Evolutionary conservation across 2,113 vertebrate genomes (phyloP), one percentile per base, ranked within the genome.

Genomic region (Chaetura pelagica): DNA sequence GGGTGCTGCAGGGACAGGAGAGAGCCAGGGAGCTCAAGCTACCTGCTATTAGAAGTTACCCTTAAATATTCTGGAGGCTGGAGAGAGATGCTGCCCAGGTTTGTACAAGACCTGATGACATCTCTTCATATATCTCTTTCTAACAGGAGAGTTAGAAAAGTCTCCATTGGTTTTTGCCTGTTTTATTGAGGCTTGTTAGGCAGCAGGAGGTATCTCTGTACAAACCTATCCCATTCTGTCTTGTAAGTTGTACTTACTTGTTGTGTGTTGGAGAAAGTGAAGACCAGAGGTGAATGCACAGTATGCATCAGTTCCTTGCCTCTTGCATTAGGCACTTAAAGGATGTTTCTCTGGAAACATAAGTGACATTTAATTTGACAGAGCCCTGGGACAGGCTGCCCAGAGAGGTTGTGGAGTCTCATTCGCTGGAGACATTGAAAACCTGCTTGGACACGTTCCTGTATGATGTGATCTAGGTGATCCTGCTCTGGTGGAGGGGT

Each of bases 281-380:
- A 58, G 21, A 68, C 29, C 46, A 26, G 71, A 63, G n/a, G 49
- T 57, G 59, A 35, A 91, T 44, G 30, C 7, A 5, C 35, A 12
- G 59, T 0, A 1, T 0, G 2, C 32, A 0, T 2, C 15, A 10
- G 16, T 66, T 83, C 49, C 35, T 57, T 57, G 35, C 14, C 35
- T 51, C 18, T 75, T 61, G 32, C 7, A 1, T 86, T 79, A 52
- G 34, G 48, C 29, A 6, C 29, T 79, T 42, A 21, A 4, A 34
- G 80, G 44, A 24, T 68, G 29, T 61, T 86, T 79, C 52, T 82
- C 29, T 57, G 57, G 40, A 35, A 62, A 54, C 9, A 2, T 20
- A 38, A 66, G 35, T 71, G 69, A 55, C 9, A 17, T 44, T 57
- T 74, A 78, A 51, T 69, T 78, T 38, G 38, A 38, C 38, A 38